Base-by-base conservation (phyloP, 2,888 invertebrate species). In the Drosophila borealis region DNA sequence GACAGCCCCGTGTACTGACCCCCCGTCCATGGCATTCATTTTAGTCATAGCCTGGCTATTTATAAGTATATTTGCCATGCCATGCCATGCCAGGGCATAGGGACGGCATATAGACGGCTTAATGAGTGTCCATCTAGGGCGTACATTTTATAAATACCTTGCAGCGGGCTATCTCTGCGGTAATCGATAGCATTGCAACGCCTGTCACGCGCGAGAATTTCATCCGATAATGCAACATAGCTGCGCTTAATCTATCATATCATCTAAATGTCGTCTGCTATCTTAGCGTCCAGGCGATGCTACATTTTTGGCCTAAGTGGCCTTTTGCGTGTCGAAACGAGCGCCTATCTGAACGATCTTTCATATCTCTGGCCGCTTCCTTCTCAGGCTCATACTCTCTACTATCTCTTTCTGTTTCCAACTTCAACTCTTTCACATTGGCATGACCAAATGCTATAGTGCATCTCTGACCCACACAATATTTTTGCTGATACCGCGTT, bases 301-400 rank as follows among this genome's bases (percentile, higher is more conserved):
- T 82, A 88, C 80, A 88, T 88, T 80, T 84, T 78, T 84, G 79
- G 87, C 87, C 87, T 81, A 85, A 85, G 89, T 85, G 89, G 89
- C 84, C 87, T 83, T 81, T 85, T 77, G 84, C 87, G 89, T 82
- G 84, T 73, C 67, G 65, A 37, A 56, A 51, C 63, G 60, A 65
- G 48, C 33, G 68, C 49, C 64, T 76, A 76, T 76, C 76, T 78
- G 42, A 74, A 42, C 65, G 78, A 76, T 76, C 75, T 76, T 57
- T 70, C 56, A 76, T 76, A 78, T 76, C 79, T 56, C 45, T 25
- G 17, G 34, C 25, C 49, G 19, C 33, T 19, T 19, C 37, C 36
- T 41, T 17, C 29, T 41, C 34, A 14, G 14, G 5, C 17, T 14
- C 36, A 9, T n/a, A 13, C 34, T 21, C 44, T 9, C 14, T 36